Conservation (phyloP, 2,888 invertebrate species). For the Drosophila helvetica region DNA sequence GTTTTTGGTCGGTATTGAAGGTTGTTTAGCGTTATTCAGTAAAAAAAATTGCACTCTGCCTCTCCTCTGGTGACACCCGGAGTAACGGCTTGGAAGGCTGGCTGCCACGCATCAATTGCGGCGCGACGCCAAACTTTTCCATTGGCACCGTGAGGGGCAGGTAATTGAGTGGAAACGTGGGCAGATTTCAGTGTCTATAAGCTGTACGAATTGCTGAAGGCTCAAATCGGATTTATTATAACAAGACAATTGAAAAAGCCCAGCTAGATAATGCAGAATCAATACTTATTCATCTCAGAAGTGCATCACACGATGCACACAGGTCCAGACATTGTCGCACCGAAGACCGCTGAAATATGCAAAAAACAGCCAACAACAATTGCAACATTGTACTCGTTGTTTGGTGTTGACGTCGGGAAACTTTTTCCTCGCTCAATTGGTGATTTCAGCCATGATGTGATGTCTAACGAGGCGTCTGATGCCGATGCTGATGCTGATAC, state of each 20-base stretch:
- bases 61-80: too few species aligned
- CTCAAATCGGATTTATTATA: not conserved
- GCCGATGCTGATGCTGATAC: not conserved
- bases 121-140: conserved; percentile 15
- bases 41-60: too few species aligned
- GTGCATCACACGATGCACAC: not conserved
- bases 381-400: not conserved
- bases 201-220: not conserved
- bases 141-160: conserved; percentile 60
- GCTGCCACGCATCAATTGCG: too few species aligned
- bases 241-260: not conserved
- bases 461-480: conserved; percentile 1
- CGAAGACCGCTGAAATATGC: not conserved
- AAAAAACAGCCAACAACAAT: not conserved
- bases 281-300: not conserved
- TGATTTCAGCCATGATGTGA: not conserved
- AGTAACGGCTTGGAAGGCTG: too few species aligned
- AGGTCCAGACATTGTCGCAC: not conserved
- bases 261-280: not conserved
- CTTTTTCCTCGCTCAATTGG: not conserved
- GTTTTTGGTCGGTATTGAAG: too few species aligned
- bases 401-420: not conserved
- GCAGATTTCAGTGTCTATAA: conserved; percentile 82
- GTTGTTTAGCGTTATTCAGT: too few species aligned
- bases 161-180: conserved; percentile 84